phyloP scores from a whole-genome alignment of 1,140 invertebrate species.

The Drosophila triauraria region DNA sequence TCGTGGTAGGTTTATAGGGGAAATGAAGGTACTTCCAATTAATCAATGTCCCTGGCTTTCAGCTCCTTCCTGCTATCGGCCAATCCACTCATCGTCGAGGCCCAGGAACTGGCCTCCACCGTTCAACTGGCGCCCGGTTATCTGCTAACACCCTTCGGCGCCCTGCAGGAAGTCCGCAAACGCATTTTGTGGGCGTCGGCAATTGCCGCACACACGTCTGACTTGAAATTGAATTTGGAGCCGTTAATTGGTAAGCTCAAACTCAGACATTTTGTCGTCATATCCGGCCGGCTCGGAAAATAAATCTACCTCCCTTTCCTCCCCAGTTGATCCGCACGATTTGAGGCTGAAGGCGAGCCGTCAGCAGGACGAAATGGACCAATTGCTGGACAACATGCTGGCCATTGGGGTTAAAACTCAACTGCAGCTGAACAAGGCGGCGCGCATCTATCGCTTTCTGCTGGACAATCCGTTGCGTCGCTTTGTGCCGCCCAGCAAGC shows the following conservation, averaged over 20 bases:
- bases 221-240: constrained; percentile 82
- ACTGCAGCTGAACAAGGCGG: constrained; percentile 58
- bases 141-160: constrained; percentile 73
- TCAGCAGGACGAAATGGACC: constrained; percentile 70
- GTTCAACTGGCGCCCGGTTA: constrained; percentile 76
- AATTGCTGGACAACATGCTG: constrained; percentile 74
- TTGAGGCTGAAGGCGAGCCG: constrained; percentile 60
- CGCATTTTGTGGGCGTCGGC: constrained; percentile 83
- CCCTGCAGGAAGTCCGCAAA: constrained; percentile 81
- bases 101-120: constrained; percentile 75
- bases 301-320: neutral
- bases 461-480: constrained; percentile 68
- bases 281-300: constrained; percentile 44
- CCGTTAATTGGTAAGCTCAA: constrained; percentile 76
- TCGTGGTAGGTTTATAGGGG: constrained; percentile 45
- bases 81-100: constrained; percentile 81
- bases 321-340: constrained; percentile 68
- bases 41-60: constrained; percentile 9
- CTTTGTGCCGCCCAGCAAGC: constrained; percentile 64
- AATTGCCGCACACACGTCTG: constrained; percentile 74
- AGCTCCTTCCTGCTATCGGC: constrained; percentile 71
- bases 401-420: constrained; percentile 57
- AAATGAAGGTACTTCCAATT: constrained; percentile 3
- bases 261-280: constrained; percentile 48
- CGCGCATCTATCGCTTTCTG: constrained; percentile 69